A percentile compares a stretch with the other conserved stretches of the same genome.
These are phyloP conservation scores for Punctoribates punctum DNA, from an alignment of 2,888 invertebrate species.

Conservation along the genomic window DNA sequence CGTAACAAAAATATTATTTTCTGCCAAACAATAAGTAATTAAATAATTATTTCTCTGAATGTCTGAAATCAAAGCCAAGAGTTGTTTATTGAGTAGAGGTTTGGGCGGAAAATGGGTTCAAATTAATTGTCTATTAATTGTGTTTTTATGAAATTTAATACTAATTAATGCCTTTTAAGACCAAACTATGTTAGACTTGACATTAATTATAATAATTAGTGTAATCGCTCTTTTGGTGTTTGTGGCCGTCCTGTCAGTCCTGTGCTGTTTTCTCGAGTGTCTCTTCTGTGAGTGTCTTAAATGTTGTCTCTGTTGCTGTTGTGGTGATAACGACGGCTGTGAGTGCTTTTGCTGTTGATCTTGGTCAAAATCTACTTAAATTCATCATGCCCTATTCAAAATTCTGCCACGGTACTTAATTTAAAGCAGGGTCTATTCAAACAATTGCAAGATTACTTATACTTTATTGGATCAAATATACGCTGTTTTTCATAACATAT, in stretches of 20 bases:
- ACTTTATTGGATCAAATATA: background rate
- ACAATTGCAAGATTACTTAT: too few species aligned
- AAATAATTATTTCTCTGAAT: too few species aligned
- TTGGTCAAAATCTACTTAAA: background rate
- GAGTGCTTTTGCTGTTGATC: constrained; percentile 9
- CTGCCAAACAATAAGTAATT: too few species aligned
- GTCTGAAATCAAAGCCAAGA: too few species aligned
- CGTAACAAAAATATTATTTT: too few species aligned
- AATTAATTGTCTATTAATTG: too few species aligned
- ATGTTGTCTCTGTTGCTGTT: constrained; percentile 17
- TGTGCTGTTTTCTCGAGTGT: constrained; percentile 11
- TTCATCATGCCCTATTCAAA: background rate
- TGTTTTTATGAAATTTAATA: too few species aligned
- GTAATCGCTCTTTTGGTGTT: background rate
- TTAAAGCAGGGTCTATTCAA: too few species aligned
- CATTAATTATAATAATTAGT: background rate
- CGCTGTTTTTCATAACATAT: too few species aligned
- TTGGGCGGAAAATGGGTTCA: too few species aligned
- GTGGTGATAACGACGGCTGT: constrained; percentile 20
- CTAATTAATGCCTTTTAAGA: background rate
- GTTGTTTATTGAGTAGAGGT: too few species aligned
- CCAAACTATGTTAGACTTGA: background rate
- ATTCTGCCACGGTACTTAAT: background rate
- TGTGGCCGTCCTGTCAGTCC: background rate
- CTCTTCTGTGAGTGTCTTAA: background rate